Evolutionary conservation across 2,113 vertebrate species (phyloP).

Genomic region (Pedetes capensis): DNA sequence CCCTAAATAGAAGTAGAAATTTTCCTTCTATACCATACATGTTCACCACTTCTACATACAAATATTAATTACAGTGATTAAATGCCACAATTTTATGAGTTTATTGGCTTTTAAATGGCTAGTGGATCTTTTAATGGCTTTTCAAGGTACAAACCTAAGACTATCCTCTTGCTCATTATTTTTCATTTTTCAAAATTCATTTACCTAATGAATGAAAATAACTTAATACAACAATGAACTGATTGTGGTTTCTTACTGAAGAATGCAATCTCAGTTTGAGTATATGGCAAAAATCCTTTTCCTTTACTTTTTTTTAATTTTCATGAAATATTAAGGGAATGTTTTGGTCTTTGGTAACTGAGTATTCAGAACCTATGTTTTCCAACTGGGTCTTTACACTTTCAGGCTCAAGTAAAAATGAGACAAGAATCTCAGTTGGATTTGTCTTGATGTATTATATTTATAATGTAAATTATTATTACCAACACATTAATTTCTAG

Average conservation of each 20-base stretch:
- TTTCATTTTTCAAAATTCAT: constrained; percentile 23
- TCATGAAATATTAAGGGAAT: constrained; percentile 42
- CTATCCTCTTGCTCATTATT: not conserved
- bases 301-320: not conserved
- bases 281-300: constrained; percentile 9
- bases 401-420: constrained; percentile 75
- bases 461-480: constrained; percentile 72
- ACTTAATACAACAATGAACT: not conserved
- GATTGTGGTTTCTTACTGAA: constrained; percentile 21
- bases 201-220: constrained; percentile 49
- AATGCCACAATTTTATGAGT: not conserved
- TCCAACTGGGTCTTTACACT: constrained; percentile 62
- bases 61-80: not conserved
- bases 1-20: not conserved
- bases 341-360: constrained; percentile 54
- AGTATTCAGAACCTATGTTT: constrained; percentile 68
- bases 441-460: constrained; percentile 51
- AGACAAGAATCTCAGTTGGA: constrained; percentile 72
- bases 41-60: not conserved
- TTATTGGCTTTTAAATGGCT: not conserved
- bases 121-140: not conserved
- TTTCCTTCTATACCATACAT: not conserved
- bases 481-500: constrained; percentile 67
- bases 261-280: constrained; percentile 5
- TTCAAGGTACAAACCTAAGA: not conserved